Evolutionary conservation across 30 jellyfish, hydroid and myxozoan genomes (phyloP).

Genomic region (Chironex yamaguchii): DNA sequence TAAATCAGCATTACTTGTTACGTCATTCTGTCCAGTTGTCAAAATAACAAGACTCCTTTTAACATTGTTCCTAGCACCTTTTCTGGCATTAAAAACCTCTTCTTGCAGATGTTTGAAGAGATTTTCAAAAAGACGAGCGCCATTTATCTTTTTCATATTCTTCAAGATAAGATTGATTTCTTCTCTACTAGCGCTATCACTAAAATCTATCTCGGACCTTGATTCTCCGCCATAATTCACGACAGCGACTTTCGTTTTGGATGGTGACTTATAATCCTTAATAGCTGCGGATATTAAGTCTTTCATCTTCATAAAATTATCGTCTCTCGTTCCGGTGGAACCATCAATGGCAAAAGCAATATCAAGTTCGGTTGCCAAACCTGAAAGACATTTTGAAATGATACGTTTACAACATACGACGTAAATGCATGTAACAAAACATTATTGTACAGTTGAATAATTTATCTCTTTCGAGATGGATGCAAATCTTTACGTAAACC

Average conservation of each 20-base stretch:
- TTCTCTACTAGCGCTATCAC: constrained; percentile 34
- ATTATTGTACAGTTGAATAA: too few species aligned
- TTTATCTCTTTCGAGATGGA: too few species aligned
- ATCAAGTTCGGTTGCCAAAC: constrained; percentile 53
- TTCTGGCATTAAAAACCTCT: constrained; percentile 18
- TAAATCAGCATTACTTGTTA: background rate
- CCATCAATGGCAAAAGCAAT: constrained; percentile 79
- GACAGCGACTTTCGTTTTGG: constrained; percentile 41
- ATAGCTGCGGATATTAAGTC: constrained; percentile 43
- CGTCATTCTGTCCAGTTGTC: constrained; percentile 18
- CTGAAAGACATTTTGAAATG: constrained; percentile 3
- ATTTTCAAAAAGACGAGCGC: background rate
- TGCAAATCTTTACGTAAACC: too few species aligned
- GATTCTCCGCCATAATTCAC: constrained; percentile 54
- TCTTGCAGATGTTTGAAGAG: constrained; percentile 15
- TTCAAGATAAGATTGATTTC: background rate
- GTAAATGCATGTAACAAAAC: too few species aligned
- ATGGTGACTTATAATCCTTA: constrained; percentile 18
- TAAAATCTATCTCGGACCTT: constrained; percentile 1
- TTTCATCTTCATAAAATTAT: constrained; percentile 43
- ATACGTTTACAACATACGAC: too few species aligned
- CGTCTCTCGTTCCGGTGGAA: background rate
- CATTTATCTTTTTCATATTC: constrained; percentile 55
- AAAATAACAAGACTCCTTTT: constrained; percentile 64
- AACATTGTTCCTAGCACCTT: constrained; percentile 83